phyloP scores from a whole-genome alignment of 2,888 invertebrate genomes.

The Dynastes maya region DNA sequence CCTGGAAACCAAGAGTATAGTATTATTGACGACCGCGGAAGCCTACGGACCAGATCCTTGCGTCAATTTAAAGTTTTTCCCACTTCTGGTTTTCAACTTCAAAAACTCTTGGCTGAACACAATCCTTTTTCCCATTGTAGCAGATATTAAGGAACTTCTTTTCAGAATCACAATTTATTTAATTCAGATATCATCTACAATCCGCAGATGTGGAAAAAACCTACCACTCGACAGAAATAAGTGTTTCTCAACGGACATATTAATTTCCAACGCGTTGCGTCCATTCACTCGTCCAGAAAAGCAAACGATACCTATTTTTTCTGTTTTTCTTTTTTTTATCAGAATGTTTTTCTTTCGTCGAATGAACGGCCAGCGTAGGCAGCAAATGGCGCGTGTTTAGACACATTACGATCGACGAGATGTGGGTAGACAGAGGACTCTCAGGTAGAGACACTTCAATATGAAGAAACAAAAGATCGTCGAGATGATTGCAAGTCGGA shows the following conservation, averaged over 20 bases:
- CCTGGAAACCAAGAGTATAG: too few species aligned
- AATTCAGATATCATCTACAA: not conserved
- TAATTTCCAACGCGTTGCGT: not conserved
- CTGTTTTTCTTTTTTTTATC: not conserved
- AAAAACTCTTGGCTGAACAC: too few species aligned
- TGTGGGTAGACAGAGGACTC: constrained; percentile 10
- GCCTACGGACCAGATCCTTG: too few species aligned
- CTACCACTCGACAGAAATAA: not conserved
- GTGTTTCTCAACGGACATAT: not conserved
- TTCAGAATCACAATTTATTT: too few species aligned
- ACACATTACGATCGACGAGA: not conserved
- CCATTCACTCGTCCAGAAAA: not conserved
- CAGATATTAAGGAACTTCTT: too few species aligned
- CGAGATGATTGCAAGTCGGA: not conserved
- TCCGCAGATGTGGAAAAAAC: not conserved
- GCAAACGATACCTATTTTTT: not conserved
- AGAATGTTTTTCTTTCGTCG: not conserved
- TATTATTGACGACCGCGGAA: too few species aligned
- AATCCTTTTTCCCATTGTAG: too few species aligned
- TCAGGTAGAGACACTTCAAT: not conserved
- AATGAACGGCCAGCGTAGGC: not conserved
- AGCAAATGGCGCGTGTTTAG: constrained; percentile 1
- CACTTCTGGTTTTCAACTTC: too few species aligned
- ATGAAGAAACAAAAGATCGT: not conserved
- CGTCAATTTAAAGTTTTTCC: too few species aligned